Evolutionary conservation across 2,113 vertebrate genomes (phyloP), one percentile per base, ranked within the genome.

Genomic region (Scomber colias): DNA sequence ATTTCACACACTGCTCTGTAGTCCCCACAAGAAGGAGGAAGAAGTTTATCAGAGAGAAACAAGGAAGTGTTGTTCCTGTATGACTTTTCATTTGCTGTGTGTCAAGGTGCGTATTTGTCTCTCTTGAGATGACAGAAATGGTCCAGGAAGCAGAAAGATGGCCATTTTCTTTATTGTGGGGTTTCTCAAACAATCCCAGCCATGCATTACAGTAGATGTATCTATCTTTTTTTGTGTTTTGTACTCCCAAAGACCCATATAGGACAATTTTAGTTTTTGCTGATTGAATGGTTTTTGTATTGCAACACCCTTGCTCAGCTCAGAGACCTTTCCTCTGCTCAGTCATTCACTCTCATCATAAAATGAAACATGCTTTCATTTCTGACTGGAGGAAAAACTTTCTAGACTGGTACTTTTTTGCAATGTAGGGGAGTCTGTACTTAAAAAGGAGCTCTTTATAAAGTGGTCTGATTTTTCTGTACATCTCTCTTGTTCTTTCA

Each of bases 71-170:
- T 77, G 77, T 54, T 80, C 50, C 48, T 62, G n/a, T 70, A 10
- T 54, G 71, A 63, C 69, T 81, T 85, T 79, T 78, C 63, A 83
- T 79, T 77, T 79, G 70, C 77, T 62, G 40, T 63, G 59, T 54
- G 78, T 71, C 70, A 44, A 17, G 16, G 11, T 46, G 15, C 40
- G 31, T 63, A 60, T 81, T 72, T 69, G 14, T 69, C 61, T 65
- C 5, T 60, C 4, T 35, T 15, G 21, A 81, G 68, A 71, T 15
- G 21, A 81, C 64, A 71, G 11, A 61, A 62, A 61, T 49, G 71
- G 40, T 75, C n/a, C 5, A 50, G n/a, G 45, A 64, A 78, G n/a
- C 19, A n/a, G 46, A 54, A 7, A 19, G 14, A 50, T 2, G 24
- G 14, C 4, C 13, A n/a, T 44, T 81, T 69, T n/a, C 49, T 76